Evolutionary conservation across 2,113 vertebrate species (phyloP), one percentile per base, ranked within the genome.

Genomic region (Pampusana beccarii): DNA sequence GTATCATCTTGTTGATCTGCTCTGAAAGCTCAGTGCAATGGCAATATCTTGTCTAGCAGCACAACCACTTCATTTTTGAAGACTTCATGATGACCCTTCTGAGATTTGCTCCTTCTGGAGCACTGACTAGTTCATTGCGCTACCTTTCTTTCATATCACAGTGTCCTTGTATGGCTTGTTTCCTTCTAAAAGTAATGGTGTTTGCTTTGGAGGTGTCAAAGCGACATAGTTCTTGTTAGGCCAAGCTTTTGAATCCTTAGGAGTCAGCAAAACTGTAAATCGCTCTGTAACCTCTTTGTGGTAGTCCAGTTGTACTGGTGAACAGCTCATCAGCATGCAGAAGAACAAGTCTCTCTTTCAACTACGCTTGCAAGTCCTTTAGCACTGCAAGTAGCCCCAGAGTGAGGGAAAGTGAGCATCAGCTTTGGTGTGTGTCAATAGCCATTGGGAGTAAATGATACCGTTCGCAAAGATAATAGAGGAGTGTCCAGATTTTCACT

Each of bases 131-230:
- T 24, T 56, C 62, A 50, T 51, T 31, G 31, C 26, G 8, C 54
- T 80, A 26, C 10, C n/a, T 44, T 74, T 56, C 57, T 67, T 67
- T 51, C 0, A 0, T 42, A 24, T 36, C 40, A 5, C 13, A 9
- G 34, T 29, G 18, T 46, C 69, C 58, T 53, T 31, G 13, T 53
- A 12, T 42, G 60, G 26, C 50, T 44, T 54, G 9, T 58, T 81
- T 60, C 56, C 64, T 84, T 85, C 50, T 56, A 13, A 38, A 79
- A 85, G 21, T 16, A 36, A 16, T 14, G 16, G 9, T 18, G 5
- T 38, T 91, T 69, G 54, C 44, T 48, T 80, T 77, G 36, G 73
- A 56, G 31, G 29, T 75, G 48, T 75, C 70, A 85, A 60, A 13
- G 23, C 24, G 57, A 10, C 18, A 5, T 11, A 31, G 28, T 13